phyloP scores from a whole-genome alignment of 2,888 invertebrate species.

The Agrypnus murinus region DNA sequence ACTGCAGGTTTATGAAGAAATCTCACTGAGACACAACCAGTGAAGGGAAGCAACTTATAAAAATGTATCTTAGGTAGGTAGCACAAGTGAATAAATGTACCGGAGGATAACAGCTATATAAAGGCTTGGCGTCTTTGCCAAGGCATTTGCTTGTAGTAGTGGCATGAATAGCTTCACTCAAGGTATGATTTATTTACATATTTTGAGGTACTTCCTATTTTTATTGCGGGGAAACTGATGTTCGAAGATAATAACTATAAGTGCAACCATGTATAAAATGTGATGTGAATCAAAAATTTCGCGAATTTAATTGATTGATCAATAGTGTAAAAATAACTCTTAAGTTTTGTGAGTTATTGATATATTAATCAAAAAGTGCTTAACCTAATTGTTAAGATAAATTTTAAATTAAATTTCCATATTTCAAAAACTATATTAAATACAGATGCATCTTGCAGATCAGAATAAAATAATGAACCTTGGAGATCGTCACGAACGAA shows the following conservation, averaged over 20 bases:
- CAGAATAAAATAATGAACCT: constrained; percentile 34
- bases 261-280: not conserved
- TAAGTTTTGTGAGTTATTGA: no score
- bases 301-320: constrained; percentile 5
- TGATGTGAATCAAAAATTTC: constrained; percentile 6
- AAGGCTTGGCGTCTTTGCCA: constrained; percentile 57
- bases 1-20: constrained; percentile 30
- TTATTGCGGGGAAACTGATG: constrained; percentile 41
- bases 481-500: constrained; percentile 46
- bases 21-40: constrained; percentile 48
- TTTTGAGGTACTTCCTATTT: constrained; percentile 46
- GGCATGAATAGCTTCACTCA: constrained; percentile 57
- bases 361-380: no score
- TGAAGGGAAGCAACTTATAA: constrained; percentile 60
- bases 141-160: constrained; percentile 61
- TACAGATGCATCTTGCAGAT: no score
- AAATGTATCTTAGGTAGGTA: constrained; percentile 60
- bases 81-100: constrained; percentile 54
- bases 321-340: constrained; percentile 8
- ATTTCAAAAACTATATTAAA: no score
- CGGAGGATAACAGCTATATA: constrained; percentile 57
- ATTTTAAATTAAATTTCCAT: no score
- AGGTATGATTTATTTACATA: constrained; percentile 56
- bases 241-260: constrained; percentile 5
- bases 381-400: no score